Base-by-base conservation (phyloP, 2,888 invertebrate species). In the Serrognathus titanus region DNA sequence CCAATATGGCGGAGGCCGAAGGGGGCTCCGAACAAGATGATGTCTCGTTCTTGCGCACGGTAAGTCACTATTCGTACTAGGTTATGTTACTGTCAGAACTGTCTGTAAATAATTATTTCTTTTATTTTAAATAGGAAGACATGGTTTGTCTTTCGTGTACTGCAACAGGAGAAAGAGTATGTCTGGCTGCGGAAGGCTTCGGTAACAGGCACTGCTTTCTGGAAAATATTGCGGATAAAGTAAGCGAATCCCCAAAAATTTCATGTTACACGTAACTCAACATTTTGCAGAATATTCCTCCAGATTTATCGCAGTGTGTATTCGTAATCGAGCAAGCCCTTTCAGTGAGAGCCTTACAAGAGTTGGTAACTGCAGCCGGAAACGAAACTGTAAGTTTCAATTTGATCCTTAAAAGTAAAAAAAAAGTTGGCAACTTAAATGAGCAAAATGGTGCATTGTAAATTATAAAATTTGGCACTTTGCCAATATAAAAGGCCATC, bases 291-390 rank as follows among this genome's bases (percentile, higher is more conserved):
- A 96, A 97, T 80, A 89, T 95, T 72, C 97, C 98, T 48, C 97
- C 97, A 2, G 98, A 99, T 78, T 83, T 99, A 71, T 95, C 97
- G 59, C 96, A 97, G 81, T 98, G 98, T 77, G 97, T 97, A 59
- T 97, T 99, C 78, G 98, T 98, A 65, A 96, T 99, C 72, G 99
- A 99, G 79, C 99, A 99, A 84, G 99, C 99, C 24, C 82, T 99
- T 64, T 99, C 99, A 64, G 98, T 99, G 57, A 86, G 99, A 75
- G 99, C 99, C 60, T 81, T 99, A 55, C 99, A 99, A 80, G 99
- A 99, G 79, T 85, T 99, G 79, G 97, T 99, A 63, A 97, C 97
- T 12, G 96, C 96, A 3, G 92, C 96, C 24, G 92, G 92, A 58
- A 91, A 89, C 48, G 94, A 94, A 83, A 91, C 93, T 81, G 94